Evolutionary conservation across 2,113 vertebrate genomes (phyloP).

Genomic region (Sorex araneus): DNA sequence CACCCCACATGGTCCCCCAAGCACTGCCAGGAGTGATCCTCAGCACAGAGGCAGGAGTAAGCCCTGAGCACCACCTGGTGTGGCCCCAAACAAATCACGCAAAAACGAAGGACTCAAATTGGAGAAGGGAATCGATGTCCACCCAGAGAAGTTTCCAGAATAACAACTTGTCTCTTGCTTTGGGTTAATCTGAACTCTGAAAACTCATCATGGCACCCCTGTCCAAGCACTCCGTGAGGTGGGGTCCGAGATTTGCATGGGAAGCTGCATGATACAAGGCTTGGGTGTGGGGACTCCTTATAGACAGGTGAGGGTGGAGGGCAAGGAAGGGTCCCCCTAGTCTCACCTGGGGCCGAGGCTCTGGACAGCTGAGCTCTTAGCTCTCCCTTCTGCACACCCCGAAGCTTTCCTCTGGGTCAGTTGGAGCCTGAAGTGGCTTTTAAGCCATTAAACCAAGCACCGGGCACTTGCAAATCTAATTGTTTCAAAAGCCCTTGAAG

Average conservation of each 20-base stretch:
- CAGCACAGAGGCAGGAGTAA: too few species aligned
- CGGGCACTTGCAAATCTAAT: conserved; percentile 80
- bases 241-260: not conserved
- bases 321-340: not conserved
- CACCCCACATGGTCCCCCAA: too few species aligned
- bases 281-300: not conserved
- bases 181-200: not conserved
- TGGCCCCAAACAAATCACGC: too few species aligned
- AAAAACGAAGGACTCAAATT: not conserved
- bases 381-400: not conserved
- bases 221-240: not conserved
- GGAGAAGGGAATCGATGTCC: too few species aligned
- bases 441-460: conserved; percentile 75
- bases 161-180: not conserved
- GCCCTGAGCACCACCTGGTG: too few species aligned
- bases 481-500: conserved; percentile 82
- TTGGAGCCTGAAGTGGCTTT: conserved; percentile 81
- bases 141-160: not conserved
- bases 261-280: not conserved
- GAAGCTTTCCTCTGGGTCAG: conserved; percentile 66
- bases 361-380: not conserved
- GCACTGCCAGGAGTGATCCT: too few species aligned
- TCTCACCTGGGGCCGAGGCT: not conserved
- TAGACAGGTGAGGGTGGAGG: not conserved
- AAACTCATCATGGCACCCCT: not conserved